Percentiles rank a stretch among this genome's conserved stretches.
phyloP scores from a whole-genome alignment of 1,140 invertebrate genomes.

The Zaprionus ghesquierei region DNA sequence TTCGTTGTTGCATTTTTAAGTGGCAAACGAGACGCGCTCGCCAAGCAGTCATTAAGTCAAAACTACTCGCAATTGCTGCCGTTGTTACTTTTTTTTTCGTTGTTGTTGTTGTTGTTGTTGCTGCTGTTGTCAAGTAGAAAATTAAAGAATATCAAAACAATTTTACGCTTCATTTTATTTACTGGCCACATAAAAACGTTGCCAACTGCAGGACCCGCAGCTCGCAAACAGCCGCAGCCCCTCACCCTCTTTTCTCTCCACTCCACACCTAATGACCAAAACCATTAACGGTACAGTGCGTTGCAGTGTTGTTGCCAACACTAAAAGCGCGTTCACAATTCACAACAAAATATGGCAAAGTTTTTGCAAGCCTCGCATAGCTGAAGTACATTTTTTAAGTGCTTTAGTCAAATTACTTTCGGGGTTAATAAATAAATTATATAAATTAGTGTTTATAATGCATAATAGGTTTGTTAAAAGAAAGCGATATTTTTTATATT shows the following conservation, averaged over 20 bases:
- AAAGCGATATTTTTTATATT: too few relatives aligned
- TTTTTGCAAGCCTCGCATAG: neutral
- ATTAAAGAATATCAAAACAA: slow-evolving; percentile 1
- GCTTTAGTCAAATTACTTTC: too few relatives aligned
- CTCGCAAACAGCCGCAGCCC: neutral
- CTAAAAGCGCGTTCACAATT: neutral
- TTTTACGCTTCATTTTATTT: slow-evolving; percentile 10
- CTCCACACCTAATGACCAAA: neutral
- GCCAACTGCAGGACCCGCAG: neutral
- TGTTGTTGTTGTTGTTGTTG: slow-evolving; percentile 1
- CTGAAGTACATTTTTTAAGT: neutral
- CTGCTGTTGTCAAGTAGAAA: slow-evolving; percentile 5
- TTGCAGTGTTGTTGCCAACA: neutral
- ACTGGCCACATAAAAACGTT: neutral
- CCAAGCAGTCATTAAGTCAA: slow-evolving; percentile 49
- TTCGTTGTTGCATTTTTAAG: slow-evolving; percentile 70
- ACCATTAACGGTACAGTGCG: neutral
- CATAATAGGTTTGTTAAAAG: too few relatives aligned
- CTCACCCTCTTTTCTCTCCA: neutral
- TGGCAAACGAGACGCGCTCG: slow-evolving; percentile 63
- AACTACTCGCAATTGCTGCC: slow-evolving; percentile 19
- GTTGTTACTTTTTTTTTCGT: neutral
- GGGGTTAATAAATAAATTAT: too few relatives aligned
- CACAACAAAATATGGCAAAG: neutral
- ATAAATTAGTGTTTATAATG: too few relatives aligned